These are phyloP conservation scores for Ferdinandea cuprea DNA, from an alignment of 2,888 invertebrate genomes.

Conservation along the genomic window DNA sequence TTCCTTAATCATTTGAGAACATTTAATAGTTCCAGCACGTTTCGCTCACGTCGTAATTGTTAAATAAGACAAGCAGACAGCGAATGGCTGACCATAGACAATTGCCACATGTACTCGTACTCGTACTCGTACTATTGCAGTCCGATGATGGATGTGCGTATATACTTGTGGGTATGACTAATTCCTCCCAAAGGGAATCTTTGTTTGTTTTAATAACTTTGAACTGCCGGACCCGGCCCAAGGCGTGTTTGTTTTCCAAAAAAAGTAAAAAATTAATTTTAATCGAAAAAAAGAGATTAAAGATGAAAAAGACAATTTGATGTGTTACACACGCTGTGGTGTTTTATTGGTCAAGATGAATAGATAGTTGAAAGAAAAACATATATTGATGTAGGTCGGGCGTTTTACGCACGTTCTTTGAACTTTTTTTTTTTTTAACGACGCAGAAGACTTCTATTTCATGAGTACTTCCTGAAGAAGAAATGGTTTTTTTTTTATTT, in stretches of 20 bases:
- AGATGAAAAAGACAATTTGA: background rate
- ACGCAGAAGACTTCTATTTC: background rate
- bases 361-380: background rate
- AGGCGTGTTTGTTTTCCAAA: slow-evolving; percentile 20
- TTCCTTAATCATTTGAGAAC: slow-evolving; percentile 45
- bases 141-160: too few species aligned
- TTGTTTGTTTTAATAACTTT: slow-evolving; percentile 16
- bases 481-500: background rate
- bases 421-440: slow-evolving; percentile 7
- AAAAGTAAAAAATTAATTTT: background rate
- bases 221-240: background rate
- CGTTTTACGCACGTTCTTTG: background rate
- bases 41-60: slow-evolving; percentile 1
- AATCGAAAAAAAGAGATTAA: background rate
- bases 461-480: background rate
- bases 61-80: slow-evolving; percentile 19
- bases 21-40: slow-evolving; percentile 59
- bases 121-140: too few species aligned
- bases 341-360: background rate
- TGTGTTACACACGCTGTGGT: background rate
- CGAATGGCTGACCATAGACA: too few species aligned
- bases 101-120: too few species aligned
- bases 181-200: slow-evolving; percentile 19
- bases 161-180: slow-evolving; percentile 4
- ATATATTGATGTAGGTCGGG: slow-evolving; percentile 1